A percentile compares a stretch with the other conserved stretches of the same genome.
phyloP scores from a whole-genome alignment of 2,113 vertebrate species.

The Marcusenius ussheri region DNA sequence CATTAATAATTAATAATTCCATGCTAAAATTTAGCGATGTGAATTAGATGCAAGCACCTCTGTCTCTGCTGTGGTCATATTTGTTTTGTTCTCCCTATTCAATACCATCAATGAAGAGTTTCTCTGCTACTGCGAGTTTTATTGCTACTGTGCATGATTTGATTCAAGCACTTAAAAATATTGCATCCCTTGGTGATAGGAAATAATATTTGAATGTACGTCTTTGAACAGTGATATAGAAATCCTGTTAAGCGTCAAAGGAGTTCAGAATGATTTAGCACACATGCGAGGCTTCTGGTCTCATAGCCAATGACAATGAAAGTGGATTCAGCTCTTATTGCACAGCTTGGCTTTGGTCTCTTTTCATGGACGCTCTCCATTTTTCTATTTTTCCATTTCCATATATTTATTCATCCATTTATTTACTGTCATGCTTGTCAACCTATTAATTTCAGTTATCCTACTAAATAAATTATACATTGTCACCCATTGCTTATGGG shows the following conservation, averaged over 20 bases:
- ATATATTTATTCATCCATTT: background rate
- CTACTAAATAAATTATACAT: background rate
- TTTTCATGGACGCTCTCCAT: background rate
- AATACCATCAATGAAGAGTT: background rate
- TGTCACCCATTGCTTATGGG: background rate
- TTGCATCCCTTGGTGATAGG: background rate
- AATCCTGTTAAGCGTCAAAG: background rate
- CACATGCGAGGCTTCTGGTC: background rate
- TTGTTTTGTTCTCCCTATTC: background rate
- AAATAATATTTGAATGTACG: background rate
- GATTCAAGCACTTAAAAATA: background rate
- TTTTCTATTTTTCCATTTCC: background rate
- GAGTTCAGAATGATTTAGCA: background rate
- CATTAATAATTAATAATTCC: background rate
- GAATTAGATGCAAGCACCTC: background rate
- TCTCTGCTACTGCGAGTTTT: background rate
- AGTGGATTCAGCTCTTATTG: background rate
- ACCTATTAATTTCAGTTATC: background rate
- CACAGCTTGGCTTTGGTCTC: background rate
- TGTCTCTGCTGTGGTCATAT: background rate
- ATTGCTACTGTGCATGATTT: background rate
- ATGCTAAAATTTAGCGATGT: background rate
- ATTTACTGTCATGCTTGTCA: background rate
- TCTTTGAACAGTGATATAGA: background rate
- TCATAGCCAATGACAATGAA: background rate